phyloP scores from a whole-genome alignment of 2,113 vertebrate species.

The Setophaga coronata region DNA sequence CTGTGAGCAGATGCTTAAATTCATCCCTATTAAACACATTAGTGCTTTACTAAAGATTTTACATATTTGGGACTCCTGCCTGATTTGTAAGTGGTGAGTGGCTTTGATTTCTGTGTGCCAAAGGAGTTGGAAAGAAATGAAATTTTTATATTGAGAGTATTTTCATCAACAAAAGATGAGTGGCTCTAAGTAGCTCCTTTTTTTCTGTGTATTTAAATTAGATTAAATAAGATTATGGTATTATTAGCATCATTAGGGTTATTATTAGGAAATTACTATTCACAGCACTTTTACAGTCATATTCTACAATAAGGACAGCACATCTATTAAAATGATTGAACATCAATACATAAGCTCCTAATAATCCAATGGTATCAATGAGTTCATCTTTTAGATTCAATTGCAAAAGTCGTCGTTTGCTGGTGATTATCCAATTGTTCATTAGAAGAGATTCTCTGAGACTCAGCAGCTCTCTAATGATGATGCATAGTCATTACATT shows the following conservation, averaged over 20 bases:
- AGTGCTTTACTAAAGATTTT: conserved; percentile 10
- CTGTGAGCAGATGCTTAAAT: not conserved
- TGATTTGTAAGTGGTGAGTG: conserved; percentile 2
- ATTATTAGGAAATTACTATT: conserved; percentile 53
- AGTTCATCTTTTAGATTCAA: conserved; percentile 39
- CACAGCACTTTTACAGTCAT: not conserved
- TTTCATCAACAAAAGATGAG: conserved; percentile 17
- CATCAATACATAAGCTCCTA: conserved; percentile 32
- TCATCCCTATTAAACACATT: not conserved
- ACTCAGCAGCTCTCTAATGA: conserved; percentile 30
- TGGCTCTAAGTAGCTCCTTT: conserved; percentile 14
- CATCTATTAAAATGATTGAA: conserved; percentile 40
- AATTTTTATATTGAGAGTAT: conserved; percentile 44
- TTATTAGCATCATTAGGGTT: conserved; percentile 55
- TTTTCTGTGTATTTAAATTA: conserved; percentile 46
- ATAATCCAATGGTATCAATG: conserved; percentile 39
- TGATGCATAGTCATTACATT: not conserved
- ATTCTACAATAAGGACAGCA: not conserved
- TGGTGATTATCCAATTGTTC: conserved; percentile 42
- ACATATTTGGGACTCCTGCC: not conserved
- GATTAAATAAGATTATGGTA: conserved; percentile 55
- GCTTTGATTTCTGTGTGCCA: conserved; percentile 26
- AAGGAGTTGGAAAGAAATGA: conserved; percentile 28
- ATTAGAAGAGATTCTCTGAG: conserved; percentile 24
- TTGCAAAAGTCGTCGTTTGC: not conserved